Conservation (phyloP, 2,797 vertebrate species). For the Craterocephalus amniculus region DNA sequence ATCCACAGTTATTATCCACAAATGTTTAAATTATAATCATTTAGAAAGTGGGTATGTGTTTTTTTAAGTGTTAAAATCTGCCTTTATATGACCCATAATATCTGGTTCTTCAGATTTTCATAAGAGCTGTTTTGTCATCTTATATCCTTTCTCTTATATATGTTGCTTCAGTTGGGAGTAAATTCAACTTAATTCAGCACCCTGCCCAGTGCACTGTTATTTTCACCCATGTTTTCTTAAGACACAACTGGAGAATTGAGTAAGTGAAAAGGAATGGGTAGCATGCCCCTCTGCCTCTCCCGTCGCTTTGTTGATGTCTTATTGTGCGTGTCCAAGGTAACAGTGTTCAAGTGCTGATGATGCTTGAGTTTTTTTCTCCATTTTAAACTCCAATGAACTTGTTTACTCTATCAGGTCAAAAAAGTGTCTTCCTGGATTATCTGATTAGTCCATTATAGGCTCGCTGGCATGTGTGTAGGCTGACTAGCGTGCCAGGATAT, state of each 20-base stretch:
- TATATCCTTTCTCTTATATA: neutral
- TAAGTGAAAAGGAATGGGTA: conserved; percentile 61
- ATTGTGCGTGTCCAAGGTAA: conserved; percentile 67
- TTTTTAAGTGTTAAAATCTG: neutral
- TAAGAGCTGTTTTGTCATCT: neutral
- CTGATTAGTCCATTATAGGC: conserved; percentile 52
- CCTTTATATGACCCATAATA: neutral
- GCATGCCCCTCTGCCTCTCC: conserved; percentile 34
- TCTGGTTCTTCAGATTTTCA: neutral
- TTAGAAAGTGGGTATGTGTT: neutral
- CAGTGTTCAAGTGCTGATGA: conserved; percentile 50
- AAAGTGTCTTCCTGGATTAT: conserved; percentile 47
- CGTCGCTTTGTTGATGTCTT: conserved; percentile 62
- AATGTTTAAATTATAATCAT: neutral
- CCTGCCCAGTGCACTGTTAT: conserved; percentile 5
- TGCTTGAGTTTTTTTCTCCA: conserved; percentile 37
- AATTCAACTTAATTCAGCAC: neutral
- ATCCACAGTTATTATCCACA: neutral
- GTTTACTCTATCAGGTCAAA: conserved; percentile 45
- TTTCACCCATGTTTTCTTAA: conserved; percentile 39
- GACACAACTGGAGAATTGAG: conserved; percentile 33
- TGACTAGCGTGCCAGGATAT: conserved; percentile 13
- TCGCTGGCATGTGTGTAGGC: conserved; percentile 21
- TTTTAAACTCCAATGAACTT: conserved; percentile 36
- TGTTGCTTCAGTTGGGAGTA: neutral